phyloP scores from a whole-genome alignment of 1,140 invertebrate genomes.

The Leptopilina boulardi region DNA sequence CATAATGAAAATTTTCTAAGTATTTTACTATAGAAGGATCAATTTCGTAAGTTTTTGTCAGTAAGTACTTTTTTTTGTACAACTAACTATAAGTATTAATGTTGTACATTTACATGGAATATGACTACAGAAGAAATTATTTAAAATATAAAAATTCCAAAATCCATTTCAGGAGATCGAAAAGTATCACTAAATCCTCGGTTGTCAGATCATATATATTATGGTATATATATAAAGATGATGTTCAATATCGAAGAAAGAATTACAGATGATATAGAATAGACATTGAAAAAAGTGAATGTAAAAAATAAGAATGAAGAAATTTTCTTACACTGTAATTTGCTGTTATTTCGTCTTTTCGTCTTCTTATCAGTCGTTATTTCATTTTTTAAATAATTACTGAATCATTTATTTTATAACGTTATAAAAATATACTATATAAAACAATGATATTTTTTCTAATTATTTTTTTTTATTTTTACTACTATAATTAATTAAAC shows the following conservation, averaged over 20 bases:
- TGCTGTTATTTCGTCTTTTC: conserved; percentile 21
- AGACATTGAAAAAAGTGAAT: conserved; percentile 2
- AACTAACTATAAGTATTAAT: no score
- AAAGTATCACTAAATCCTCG: conserved; percentile 5
- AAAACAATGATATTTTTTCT: no score
- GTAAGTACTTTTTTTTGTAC: background rate
- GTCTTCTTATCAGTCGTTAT: background rate
- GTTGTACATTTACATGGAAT: background rate
- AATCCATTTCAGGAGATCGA: conserved; percentile 13
- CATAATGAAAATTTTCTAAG: background rate
- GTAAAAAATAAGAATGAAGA: conserved; percentile 20
- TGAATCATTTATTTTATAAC: background rate
- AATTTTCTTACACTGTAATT: conserved; percentile 1
- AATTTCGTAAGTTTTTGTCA: no score
- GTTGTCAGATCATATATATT: conserved; percentile 20
- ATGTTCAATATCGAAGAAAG: conserved; percentile 29
- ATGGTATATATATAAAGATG: no score
- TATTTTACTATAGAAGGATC: background rate
- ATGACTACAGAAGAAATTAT: background rate
- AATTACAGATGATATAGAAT: conserved; percentile 16
- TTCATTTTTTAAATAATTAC: background rate
- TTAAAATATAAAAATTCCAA: background rate
- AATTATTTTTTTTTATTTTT: no score
- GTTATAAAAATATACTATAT: no score
- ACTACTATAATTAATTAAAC: no score